phyloP scores from a whole-genome alignment of 2,797 vertebrate genomes.

The Sebastes hubbsi region DNA sequence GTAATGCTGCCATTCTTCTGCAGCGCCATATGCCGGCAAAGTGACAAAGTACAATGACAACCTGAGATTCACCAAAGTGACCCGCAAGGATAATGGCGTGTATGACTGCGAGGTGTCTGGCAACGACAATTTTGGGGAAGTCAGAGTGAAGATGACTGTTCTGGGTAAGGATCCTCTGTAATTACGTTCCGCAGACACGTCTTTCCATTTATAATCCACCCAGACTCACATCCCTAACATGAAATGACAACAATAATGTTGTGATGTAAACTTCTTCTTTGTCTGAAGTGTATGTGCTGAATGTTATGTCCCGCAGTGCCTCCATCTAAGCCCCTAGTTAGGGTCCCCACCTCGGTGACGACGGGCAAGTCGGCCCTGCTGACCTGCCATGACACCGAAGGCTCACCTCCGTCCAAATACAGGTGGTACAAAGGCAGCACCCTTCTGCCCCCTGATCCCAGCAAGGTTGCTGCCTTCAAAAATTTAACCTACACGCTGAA shows the following conservation, averaged over 20 bases:
- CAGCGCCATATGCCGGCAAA: conserved; percentile 78
- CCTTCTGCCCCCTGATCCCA: conserved; percentile 80
- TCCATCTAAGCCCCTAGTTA: conserved; percentile 79
- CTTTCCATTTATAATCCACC: background rate
- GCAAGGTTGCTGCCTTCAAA: conserved; percentile 74
- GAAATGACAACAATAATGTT: background rate
- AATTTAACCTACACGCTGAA: conserved; percentile 88
- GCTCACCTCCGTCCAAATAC: conserved; percentile 84
- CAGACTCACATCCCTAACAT: background rate
- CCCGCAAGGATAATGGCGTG: conserved; percentile 80
- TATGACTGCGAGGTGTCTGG: conserved; percentile 88
- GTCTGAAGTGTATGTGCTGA: background rate
- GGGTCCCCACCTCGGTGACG: conserved; percentile 82
- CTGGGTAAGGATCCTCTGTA: conserved; percentile 78
- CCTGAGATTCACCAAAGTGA: conserved; percentile 81
- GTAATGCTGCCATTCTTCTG: background rate
- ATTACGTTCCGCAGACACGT: background rate
- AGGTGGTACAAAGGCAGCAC: conserved; percentile 83
- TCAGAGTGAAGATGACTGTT: conserved; percentile 77
- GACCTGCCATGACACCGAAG: conserved; percentile 78
- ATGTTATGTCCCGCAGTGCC: conserved; percentile 79
- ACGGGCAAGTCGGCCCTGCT: conserved; percentile 73
- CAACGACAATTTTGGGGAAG: conserved; percentile 56
- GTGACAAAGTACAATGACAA: conserved; percentile 48
- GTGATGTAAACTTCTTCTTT: background rate